Conservation (phyloP, 1,140 invertebrate species). For the Megalopta genalis region DNA sequence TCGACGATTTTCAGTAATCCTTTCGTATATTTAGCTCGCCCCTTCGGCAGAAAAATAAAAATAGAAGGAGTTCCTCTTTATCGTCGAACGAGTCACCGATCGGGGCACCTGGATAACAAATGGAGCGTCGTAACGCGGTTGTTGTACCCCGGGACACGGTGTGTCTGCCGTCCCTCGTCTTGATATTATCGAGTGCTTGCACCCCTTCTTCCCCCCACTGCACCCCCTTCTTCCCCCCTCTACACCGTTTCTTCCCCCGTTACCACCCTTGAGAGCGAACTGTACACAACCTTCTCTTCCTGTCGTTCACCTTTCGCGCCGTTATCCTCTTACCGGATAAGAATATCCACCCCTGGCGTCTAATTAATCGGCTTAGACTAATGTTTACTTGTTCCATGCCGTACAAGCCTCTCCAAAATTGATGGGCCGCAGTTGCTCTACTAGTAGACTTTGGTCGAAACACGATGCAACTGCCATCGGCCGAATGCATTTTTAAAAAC, state of each 20-base stretch:
- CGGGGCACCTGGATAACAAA: conserved; percentile 35
- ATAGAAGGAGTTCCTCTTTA: conserved; percentile 6
- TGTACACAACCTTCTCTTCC: neutral
- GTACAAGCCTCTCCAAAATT: neutral
- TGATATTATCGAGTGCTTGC: conserved; percentile 4
- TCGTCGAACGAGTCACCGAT: conserved; percentile 9
- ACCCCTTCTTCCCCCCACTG: neutral
- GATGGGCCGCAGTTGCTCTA: too few species aligned
- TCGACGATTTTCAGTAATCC: neutral
- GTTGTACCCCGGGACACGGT: conserved; percentile 1
- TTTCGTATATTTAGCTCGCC: conserved; percentile 3
- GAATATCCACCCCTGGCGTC: conserved; percentile 1
- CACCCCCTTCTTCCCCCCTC: neutral
- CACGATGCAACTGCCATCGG: too few species aligned
- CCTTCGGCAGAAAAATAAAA: neutral
- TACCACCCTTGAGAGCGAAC: neutral
- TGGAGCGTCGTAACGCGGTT: conserved; percentile 36
- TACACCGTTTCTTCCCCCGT: neutral
- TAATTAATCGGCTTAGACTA: neutral
- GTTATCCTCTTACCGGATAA: neutral
- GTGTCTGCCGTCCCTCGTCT: neutral
- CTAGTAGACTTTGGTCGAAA: too few species aligned
- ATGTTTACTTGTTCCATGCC: neutral
- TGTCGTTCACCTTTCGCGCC: conserved; percentile 21
- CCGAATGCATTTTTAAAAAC: too few species aligned